phyloP scores from a whole-genome alignment of 2,888 invertebrate species.

The Automeris io region DNA sequence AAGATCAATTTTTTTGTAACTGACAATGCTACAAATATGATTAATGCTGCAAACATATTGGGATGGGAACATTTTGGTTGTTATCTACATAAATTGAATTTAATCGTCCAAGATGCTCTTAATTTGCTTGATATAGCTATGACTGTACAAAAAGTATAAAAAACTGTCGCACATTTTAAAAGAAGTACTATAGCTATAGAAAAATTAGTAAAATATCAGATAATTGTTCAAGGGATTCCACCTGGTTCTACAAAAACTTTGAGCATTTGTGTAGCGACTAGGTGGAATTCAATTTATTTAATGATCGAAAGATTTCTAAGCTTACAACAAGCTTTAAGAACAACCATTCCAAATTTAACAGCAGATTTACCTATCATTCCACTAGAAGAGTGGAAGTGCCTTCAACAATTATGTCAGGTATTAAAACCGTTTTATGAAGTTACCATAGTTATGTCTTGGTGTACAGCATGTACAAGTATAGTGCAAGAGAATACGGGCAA shows the following conservation, averaged over 20 bases:
- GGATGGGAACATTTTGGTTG: no score
- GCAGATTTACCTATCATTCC: slow-evolving; percentile 12
- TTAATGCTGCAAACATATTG: no score
- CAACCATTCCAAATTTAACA: no score
- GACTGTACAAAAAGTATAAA: slow-evolving; percentile 19
- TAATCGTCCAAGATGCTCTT: slow-evolving; percentile 17
- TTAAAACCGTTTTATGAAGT: slow-evolving; percentile 14
- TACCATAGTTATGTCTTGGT: no score
- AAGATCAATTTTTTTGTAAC: slow-evolving; percentile 19
- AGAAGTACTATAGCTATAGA: slow-evolving; percentile 12
- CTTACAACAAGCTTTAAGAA: slow-evolving; percentile 10
- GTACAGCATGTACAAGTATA: no score
- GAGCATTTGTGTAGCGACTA: slow-evolving; percentile 8
- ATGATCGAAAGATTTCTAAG: slow-evolving; percentile 14
- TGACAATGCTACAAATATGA: no score
- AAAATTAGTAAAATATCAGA: slow-evolving; percentile 14
- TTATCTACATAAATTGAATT: no score
- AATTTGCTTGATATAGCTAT: neutral
- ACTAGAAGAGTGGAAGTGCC: slow-evolving; percentile 12
- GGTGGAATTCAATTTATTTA: slow-evolving; percentile 12
- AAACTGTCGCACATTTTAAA: slow-evolving; percentile 14
- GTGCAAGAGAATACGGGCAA: no score
- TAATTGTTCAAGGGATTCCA: neutral
- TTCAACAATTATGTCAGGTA: slow-evolving; percentile 11
- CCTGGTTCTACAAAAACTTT: neutral